Evolutionary conservation across 2,113 vertebrate genomes (phyloP), one percentile per base, ranked within the genome.

Genomic region (Lamprologus tigripictilis): DNA sequence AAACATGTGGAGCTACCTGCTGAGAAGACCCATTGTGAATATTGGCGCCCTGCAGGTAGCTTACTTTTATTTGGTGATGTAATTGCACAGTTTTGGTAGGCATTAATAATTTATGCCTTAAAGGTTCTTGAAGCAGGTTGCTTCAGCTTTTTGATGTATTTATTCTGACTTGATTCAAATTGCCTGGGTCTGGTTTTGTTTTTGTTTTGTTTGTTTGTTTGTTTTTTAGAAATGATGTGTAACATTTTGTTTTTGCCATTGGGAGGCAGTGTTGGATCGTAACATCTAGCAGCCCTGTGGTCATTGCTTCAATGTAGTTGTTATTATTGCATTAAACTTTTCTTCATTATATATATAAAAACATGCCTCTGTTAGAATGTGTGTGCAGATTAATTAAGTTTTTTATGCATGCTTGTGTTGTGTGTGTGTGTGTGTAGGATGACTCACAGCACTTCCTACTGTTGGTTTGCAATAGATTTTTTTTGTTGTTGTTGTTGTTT

Each of bases 241-340:
- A 90, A 58, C 35, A 80, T 21, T 55, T n/a, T 6, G 9, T 11
- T 83, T 5, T 35, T 31, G 31, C 93, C 94, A 84, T 33, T 35
- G 9, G 93, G 81, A 92, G 94, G 92, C 94, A 95, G 90, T 94
- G 92, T 95, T 91, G 88, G 63, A 73, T 81, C 68, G 79, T n/a
- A 12, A 40, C 19, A 82, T 47, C 9, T 2, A 19, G 51, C 7
- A 37, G 57, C 28, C 82, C 40, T 57, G 5, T 3, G 1, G 12
- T 73, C 21, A 82, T 7, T 51, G 8, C 49, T 9, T 57, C 14
- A 78, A 23, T 53, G 19, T 53, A 23, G 49, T 55, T 33, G 16
- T 7, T 61, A 28, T 23, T 11, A 21, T 63, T 63, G 16, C 8
- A 57, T 42, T 33, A 21, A 73, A 21, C 12, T n/a, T 81, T 13